These are phyloP conservation scores for Bugulina stolonifera DNA, from an alignment of 2,888 invertebrate genomes.

Conservation along the genomic window DNA sequence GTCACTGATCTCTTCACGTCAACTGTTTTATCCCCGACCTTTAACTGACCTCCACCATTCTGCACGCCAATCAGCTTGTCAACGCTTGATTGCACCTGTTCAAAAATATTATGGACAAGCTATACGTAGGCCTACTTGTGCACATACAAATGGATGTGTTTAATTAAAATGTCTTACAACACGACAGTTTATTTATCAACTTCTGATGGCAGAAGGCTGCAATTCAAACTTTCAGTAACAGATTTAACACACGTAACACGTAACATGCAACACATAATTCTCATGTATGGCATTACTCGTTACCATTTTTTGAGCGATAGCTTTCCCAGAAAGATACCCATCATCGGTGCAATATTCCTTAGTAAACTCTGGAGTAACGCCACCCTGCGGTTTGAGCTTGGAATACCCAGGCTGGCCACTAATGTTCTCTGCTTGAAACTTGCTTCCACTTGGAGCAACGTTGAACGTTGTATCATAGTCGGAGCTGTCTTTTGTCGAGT, in stretches of 20 bases:
- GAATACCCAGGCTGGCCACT: neutral
- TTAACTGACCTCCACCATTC: neutral
- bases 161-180: no score
- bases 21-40: neutral
- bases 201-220: no score
- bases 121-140: no score
- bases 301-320: neutral
- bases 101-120: no score
- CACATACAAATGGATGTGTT: no score
- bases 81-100: neutral
- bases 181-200: no score
- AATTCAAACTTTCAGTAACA: no score
- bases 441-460: slow-evolving; percentile 1
- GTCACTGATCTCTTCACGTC: neutral
- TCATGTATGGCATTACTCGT: no score
- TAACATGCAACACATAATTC: no score
- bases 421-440: neutral
- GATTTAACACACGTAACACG: no score
- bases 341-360: neutral
- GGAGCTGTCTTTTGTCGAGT: neutral
- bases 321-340: slow-evolving; percentile 1
- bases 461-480: slow-evolving; percentile 1
- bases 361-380: neutral
- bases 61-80: slow-evolving; percentile 13
- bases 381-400: neutral